Percentiles rank a stretch among this genome's conserved stretches.
Conservation (phyloP, 2,888 invertebrate species). For the Andrena praecox region DNA sequence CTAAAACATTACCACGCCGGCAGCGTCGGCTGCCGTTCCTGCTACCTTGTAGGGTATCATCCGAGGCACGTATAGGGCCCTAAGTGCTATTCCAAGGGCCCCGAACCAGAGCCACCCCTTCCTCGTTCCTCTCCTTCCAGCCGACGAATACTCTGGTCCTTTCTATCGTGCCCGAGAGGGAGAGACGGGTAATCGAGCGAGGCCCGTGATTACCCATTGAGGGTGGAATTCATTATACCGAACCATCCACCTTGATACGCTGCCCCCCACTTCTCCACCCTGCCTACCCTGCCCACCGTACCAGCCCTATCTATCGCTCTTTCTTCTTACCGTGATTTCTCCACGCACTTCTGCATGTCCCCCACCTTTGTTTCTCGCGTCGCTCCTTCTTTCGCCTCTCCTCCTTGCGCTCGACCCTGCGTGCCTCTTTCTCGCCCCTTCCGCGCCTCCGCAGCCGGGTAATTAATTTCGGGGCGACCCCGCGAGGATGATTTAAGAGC, state of each 20-base stretch:
- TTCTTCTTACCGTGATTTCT: conserved; percentile 44
- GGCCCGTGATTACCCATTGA: conserved; percentile 81
- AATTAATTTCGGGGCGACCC: conserved; percentile 30
- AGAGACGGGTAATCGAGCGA: conserved; percentile 70
- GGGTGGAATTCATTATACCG: conserved; percentile 82
- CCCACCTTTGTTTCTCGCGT: neutral
- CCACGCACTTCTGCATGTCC: conserved; percentile 31
- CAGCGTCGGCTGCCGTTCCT: conserved; percentile 73
- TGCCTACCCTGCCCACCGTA: conserved; percentile 7
- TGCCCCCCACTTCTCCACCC: conserved; percentile 29
- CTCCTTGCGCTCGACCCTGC: conserved; percentile 6
- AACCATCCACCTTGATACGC: conserved; percentile 74
- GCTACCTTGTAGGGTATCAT: conserved; percentile 80
- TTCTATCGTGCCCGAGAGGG: conserved; percentile 53
- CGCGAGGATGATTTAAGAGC: conserved; percentile 16
- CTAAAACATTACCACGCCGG: conserved; percentile 75
- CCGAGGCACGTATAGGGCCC: conserved; percentile 76
- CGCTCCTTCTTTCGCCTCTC: neutral
- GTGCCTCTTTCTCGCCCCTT: conserved; percentile 25
- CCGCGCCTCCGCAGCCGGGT: neutral
- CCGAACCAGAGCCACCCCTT: conserved; percentile 68
- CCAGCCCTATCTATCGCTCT: neutral
- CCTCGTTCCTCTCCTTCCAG: conserved; percentile 57
- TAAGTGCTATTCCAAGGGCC: conserved; percentile 75
- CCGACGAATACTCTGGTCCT: conserved; percentile 28